Conservation (phyloP, 2,888 invertebrate species). For the Drosophila rubida region DNA sequence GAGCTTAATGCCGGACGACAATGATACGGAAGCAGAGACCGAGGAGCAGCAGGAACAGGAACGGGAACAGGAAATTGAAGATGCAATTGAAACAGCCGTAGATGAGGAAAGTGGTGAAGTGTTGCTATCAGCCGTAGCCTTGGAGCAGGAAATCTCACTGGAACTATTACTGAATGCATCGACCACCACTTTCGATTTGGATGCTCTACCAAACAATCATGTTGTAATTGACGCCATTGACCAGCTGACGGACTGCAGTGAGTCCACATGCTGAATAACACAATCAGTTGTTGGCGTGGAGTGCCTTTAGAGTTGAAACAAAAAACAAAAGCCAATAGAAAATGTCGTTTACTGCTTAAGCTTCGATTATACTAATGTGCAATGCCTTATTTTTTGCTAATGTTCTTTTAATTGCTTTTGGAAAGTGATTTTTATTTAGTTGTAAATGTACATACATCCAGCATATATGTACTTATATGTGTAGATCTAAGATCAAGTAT, state of each 20-base stretch:
- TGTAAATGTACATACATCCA: slow-evolving; percentile 51
- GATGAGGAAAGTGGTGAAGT: slow-evolving; percentile 48
- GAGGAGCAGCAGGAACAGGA: slow-evolving; percentile 30
- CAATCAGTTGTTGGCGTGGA: slow-evolving; percentile 24
- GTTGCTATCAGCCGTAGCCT: slow-evolving; percentile 39
- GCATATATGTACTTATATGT: slow-evolving; percentile 31
- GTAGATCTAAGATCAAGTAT: slow-evolving; percentile 61
- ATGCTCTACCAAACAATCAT: slow-evolving; percentile 51
- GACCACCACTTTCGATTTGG: slow-evolving; percentile 61
- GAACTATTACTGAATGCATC: slow-evolving; percentile 73
- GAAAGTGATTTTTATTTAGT: slow-evolving; percentile 58
- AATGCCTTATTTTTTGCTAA: slow-evolving; percentile 53
- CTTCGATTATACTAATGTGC: slow-evolving; percentile 37
- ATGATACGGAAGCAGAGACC: slow-evolving; percentile 32
- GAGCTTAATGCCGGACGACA: slow-evolving; percentile 44
- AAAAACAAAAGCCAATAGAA: neutral
- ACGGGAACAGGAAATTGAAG: slow-evolving; percentile 38
- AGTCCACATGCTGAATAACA: slow-evolving; percentile 42
- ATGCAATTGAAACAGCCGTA: slow-evolving; percentile 53
- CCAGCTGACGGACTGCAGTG: slow-evolving; percentile 53
- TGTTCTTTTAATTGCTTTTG: slow-evolving; percentile 44
- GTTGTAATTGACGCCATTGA: slow-evolving; percentile 51
- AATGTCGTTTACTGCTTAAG: slow-evolving; percentile 27
- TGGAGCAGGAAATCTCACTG: slow-evolving; percentile 72
- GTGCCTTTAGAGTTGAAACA: slow-evolving; percentile 44